Conservation (phyloP, 2,888 invertebrate genomes). For the Phyllotreta striolata region DNA sequence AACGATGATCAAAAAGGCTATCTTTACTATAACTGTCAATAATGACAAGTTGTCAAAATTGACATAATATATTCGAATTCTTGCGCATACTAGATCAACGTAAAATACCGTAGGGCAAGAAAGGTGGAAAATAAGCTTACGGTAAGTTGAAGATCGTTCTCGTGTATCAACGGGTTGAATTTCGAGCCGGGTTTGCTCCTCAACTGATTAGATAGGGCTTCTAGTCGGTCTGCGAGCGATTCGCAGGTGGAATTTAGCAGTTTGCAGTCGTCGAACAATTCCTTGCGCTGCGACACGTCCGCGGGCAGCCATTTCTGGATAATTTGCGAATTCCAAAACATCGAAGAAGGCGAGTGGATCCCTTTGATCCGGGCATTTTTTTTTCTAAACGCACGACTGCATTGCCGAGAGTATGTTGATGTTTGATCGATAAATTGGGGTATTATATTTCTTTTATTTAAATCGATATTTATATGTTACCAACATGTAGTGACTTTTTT, state of each 20-base stretch:
- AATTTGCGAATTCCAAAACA: constrained; percentile 59
- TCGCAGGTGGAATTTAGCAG: constrained; percentile 64
- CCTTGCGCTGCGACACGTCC: constrained; percentile 64
- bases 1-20: not conserved
- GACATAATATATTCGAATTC: constrained; percentile 1
- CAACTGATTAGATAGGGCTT: constrained; percentile 60
- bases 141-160: constrained; percentile 40
- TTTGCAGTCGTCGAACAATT: constrained; percentile 63
- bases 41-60: constrained; percentile 2
- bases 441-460: no score
- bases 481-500: no score
- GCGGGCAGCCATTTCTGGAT: constrained; percentile 66
- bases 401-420: no score
- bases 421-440: no score
- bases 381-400: no score
- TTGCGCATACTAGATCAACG: not conserved
- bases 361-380: no score
- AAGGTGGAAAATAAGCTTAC: constrained; percentile 26
- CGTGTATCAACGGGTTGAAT: constrained; percentile 41
- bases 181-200: constrained; percentile 40
- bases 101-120: no score
- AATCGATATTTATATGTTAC: no score
- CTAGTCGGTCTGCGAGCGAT: constrained; percentile 52
- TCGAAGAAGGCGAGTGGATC: constrained; percentile 33
- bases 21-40: not conserved